phyloP scores from a whole-genome alignment of 1,140 invertebrate genomes.

The Aethina tumida region DNA sequence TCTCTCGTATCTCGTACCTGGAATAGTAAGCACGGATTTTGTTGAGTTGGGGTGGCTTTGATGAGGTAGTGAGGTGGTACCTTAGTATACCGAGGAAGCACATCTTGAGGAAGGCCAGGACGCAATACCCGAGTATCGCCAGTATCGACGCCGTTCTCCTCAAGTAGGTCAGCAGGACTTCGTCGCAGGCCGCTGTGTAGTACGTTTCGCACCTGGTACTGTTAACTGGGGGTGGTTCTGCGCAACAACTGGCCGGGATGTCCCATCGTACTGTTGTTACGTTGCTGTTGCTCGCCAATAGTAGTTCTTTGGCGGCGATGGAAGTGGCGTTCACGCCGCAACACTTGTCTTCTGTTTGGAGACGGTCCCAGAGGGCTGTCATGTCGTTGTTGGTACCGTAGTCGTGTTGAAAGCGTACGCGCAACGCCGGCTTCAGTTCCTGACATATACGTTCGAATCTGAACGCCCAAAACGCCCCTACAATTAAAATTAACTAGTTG shows the following conservation, averaged over 20 bases:
- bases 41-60: too few relatives aligned
- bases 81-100: conserved; percentile 80
- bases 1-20: conserved; percentile 80
- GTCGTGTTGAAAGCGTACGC: conserved; percentile 41
- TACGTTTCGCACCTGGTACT: conserved; percentile 12
- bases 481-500: too few relatives aligned
- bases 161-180: conserved; percentile 59
- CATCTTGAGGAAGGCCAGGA: conserved; percentile 80
- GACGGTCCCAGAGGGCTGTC: conserved; percentile 67
- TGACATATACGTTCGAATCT: conserved; percentile 58
- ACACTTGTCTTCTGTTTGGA: conserved; percentile 66
- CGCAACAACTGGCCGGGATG: conserved; percentile 32
- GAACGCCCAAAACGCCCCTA: conserved; percentile 82
- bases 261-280: conserved; percentile 20
- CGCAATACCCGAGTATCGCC: conserved; percentile 79
- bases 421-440: conserved; percentile 58
- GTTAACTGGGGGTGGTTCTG: conserved; percentile 17
- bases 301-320: conserved; percentile 13
- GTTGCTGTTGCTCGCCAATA: conserved; percentile 19
- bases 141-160: conserved; percentile 67
- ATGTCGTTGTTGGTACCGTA: conserved; percentile 65
- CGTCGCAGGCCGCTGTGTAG: conserved; percentile 52
- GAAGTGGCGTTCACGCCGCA: conserved; percentile 53
- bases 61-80: too few relatives aligned
- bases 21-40: too few relatives aligned